Base-by-base conservation (phyloP, 2,113 vertebrate genomes). In the Seriola quinqueradiata region DNA sequence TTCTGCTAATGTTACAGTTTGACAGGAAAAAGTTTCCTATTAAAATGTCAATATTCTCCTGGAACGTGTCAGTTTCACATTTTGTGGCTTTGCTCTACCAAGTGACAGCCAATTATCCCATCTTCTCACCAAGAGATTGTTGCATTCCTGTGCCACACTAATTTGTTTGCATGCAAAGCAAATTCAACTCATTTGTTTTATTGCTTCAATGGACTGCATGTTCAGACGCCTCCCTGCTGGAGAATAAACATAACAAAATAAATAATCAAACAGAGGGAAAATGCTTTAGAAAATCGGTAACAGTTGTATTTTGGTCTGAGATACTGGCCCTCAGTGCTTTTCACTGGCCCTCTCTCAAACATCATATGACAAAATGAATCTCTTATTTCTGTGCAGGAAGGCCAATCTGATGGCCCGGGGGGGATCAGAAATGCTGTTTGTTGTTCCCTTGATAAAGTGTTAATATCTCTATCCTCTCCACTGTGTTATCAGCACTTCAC, bases 401-500 rank as follows among this genome's bases (percentile, higher is more conserved):
- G 63, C 79, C 70, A 54, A 57, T 78, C 58, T 68, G 80, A 66
- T n/a, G 82, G 76, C 84, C n/a, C 5, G 17, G 65, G 67, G 67
- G 79, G 84, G 82, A 75, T 87, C 78, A 73, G 75, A 59, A 75
- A 82, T 55, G 46, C 38, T 48, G 44, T 85, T 81, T 77, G 78
- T 68, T 75, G 74, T 64, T 74, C 77, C 75, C 74, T 40, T 75
- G 78, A 70, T 90, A 71, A 69, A 70, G 74, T 60, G 68, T 60
- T 88, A 85, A 87, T 85, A 85, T 83, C 83, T 72, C 32, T 3
- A 0, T 78, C 42, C 58, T 82, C 78, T 82, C 82, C n/a, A 38
- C 70, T 74, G 85, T 19, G 61, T 72, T 77, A 79, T 87, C 85
- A 85, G 68, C 69, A 13, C 80, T 82, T 64, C 77, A 86, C 68